Conservation (phyloP, 2,113 vertebrate species). For the Petrocephalus zakoni region DNA sequence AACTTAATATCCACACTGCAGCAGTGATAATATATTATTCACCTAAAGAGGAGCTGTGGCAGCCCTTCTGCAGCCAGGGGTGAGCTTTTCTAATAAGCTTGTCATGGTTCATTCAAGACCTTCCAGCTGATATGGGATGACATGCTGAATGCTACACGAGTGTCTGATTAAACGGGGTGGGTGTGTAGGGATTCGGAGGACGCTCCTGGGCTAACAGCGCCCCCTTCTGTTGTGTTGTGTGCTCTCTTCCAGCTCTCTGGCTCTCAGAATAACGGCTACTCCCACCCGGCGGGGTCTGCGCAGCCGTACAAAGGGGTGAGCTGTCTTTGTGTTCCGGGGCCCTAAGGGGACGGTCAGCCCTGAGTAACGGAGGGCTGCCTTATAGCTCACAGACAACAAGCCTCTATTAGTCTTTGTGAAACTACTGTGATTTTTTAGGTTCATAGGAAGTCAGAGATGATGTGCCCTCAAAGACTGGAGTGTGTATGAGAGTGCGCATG, state of each 20-base stretch:
- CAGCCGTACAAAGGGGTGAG: conserved; percentile 66
- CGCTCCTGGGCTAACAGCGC: not conserved
- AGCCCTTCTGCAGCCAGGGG: not conserved
- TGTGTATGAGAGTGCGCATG: not conserved
- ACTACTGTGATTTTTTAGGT: no score
- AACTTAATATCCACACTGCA: not conserved
- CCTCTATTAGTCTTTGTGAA: no score
- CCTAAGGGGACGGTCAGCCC: not conserved
- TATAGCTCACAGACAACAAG: not conserved
- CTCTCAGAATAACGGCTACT: conserved; percentile 76
- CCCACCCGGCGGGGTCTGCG: conserved; percentile 63
- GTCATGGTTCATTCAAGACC: not conserved
- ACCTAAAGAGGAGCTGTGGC: not conserved
- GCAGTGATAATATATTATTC: not conserved
- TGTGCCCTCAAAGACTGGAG: no score
- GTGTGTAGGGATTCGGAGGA: not conserved
- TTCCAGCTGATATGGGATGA: not conserved
- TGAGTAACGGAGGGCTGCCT: not conserved
- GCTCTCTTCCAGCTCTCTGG: conserved; percentile 39
- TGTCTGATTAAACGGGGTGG: conserved; percentile 30
- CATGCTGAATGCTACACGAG: not conserved
- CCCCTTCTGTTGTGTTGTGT: not conserved
- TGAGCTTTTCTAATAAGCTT: not conserved
- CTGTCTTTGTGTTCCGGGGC: not conserved
- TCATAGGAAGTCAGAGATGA: not conserved